Conservation (phyloP, 2,888 invertebrate species). For the Pristionchus mayeri region DNA sequence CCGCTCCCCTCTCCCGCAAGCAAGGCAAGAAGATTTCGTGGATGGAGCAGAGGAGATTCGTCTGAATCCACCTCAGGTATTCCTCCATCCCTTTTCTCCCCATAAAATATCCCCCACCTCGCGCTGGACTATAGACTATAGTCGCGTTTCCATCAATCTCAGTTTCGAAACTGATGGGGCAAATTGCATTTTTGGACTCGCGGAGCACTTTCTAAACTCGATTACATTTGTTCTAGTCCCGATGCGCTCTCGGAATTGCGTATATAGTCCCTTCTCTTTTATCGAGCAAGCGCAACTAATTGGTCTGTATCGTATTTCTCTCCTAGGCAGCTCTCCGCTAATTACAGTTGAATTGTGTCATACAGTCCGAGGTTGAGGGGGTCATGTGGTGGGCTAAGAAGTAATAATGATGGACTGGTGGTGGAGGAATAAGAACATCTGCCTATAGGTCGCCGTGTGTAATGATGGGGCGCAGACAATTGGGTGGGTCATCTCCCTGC, state of each 20-base stretch:
- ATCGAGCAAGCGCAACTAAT: background rate
- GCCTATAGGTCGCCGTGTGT: slow-evolving; percentile 7
- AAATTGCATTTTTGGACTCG: slow-evolving; percentile 19
- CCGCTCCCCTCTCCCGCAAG: background rate
- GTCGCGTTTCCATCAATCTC: background rate
- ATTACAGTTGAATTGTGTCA: slow-evolving; percentile 34
- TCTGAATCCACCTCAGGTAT: slow-evolving; percentile 17
- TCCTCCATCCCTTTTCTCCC: background rate
- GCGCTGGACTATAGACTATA: background rate
- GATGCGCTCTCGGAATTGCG: slow-evolving; percentile 27
- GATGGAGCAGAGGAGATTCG: background rate
- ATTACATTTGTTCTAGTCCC: slow-evolving; percentile 39
- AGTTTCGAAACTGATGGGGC: background rate
- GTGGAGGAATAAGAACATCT: slow-evolving; percentile 5
- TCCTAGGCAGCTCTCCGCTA: background rate
- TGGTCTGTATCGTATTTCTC: slow-evolving; percentile 14
- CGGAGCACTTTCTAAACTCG: too few relatives aligned
- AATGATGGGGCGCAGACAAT: slow-evolving; percentile 17
- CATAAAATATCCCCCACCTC: background rate
- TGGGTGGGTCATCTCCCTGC: background rate
- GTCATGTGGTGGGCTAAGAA: slow-evolving; percentile 31
- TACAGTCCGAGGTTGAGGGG: slow-evolving; percentile 24
- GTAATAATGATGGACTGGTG: slow-evolving; percentile 33
- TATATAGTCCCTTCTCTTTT: background rate
- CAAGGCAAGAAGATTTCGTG: slow-evolving; percentile 17